Conservation (phyloP, 1,140 invertebrate genomes). For the Eulimnadia texana region DNA sequence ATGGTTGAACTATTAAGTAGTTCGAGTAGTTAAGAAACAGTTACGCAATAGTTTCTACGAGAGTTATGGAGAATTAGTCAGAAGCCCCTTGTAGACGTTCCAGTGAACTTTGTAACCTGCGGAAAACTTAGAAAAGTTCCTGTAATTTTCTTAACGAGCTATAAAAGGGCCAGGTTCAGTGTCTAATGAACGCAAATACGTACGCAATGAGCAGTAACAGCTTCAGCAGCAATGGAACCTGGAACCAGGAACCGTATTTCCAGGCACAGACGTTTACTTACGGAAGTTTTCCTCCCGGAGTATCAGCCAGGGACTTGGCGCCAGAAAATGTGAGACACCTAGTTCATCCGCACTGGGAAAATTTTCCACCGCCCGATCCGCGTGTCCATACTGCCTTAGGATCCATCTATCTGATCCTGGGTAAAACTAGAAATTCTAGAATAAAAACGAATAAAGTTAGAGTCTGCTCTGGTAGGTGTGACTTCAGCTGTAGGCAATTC, state of each 20-base stretch:
- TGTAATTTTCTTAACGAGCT: too few species aligned
- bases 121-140: too few species aligned
- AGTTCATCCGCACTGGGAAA: constrained; percentile 18
- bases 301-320: constrained; percentile 15
- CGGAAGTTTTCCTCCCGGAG: constrained; percentile 7
- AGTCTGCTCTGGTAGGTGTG: constrained; percentile 8
- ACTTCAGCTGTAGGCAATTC: constrained; percentile 16
- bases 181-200: background rate
- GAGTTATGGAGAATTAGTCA: too few species aligned
- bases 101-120: too few species aligned
- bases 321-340: constrained; percentile 17
- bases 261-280: background rate
- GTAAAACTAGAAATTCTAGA: background rate
- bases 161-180: too few species aligned
- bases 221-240: too few species aligned
- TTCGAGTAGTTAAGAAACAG: too few species aligned
- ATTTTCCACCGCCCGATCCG: constrained; percentile 17
- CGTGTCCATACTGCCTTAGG: constrained; percentile 17
- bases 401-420: constrained; percentile 16
- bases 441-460: background rate
- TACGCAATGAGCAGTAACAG: background rate
- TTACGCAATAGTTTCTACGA: too few species aligned
- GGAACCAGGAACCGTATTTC: background rate
- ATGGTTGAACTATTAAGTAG: too few species aligned
- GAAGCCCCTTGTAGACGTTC: too few species aligned